These are phyloP conservation scores for Ictidomys tridecemlineatus DNA, from an alignment of 2,113 vertebrate genomes.

Conservation along the genomic window DNA sequence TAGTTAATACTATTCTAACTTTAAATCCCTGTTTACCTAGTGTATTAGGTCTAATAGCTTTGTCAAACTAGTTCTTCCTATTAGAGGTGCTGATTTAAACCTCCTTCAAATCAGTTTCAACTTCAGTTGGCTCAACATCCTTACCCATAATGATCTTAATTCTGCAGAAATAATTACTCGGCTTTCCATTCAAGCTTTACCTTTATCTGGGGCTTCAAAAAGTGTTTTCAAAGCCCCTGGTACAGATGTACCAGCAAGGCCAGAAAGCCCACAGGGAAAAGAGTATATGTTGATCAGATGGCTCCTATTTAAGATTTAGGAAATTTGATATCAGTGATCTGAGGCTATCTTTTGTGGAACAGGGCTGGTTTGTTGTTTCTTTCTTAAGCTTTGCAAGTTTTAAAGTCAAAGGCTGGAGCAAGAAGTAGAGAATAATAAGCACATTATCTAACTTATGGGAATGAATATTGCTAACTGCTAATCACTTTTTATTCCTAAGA, in stretches of 20 bases:
- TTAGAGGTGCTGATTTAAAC: slow-evolving; percentile 80
- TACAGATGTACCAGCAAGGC: background rate
- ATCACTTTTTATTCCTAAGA: background rate
- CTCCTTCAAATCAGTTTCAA: slow-evolving; percentile 78
- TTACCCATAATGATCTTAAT: slow-evolving; percentile 62
- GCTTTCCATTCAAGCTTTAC: slow-evolving; percentile 57
- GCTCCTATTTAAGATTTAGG: background rate
- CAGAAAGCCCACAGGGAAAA: background rate
- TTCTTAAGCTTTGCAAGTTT: background rate
- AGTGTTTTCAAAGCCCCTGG: slow-evolving; percentile 51
- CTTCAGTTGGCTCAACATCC: slow-evolving; percentile 63
- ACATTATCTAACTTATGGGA: background rate
- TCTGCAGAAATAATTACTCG: slow-evolving; percentile 66
- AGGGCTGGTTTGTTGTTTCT: background rate
- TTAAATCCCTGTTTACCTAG: slow-evolving; percentile 79
- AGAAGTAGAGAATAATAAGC: background rate
- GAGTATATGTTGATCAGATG: background rate
- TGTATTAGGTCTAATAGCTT: slow-evolving; percentile 79
- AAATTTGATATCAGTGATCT: background rate
- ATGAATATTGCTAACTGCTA: background rate
- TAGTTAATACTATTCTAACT: slow-evolving; percentile 81
- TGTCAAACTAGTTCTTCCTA: slow-evolving; percentile 84
- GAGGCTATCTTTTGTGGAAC: background rate
- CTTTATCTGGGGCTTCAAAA: slow-evolving; percentile 73
- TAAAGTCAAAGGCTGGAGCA: background rate